Base-by-base conservation (phyloP, 2,888 invertebrate species). In the Theretra japonica region DNA sequence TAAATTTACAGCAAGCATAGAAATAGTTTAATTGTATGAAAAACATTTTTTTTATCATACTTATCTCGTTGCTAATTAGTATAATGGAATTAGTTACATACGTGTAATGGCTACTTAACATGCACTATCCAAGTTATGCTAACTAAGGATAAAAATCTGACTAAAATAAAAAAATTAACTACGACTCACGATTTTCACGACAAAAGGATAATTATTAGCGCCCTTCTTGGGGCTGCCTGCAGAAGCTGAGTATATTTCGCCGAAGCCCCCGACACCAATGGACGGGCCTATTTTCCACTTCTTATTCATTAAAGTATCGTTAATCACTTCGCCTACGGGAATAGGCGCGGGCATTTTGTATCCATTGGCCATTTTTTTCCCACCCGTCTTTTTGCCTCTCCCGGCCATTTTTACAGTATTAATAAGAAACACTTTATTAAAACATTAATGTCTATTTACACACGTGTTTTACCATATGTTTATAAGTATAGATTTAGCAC, bases 221-320 rank as follows among this genome's bases (percentile, higher is more conserved):
- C 91, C 91, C 73, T 95, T 95, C 1, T 94, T 88, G 0, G 94
- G 89, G 50, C 95, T 95, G 28, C 91, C 90, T 72, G 95, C 95
- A 89, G 96, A 96, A 59, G 98, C 98, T 0, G 97, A 96, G 88
- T 99, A 99, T 81, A 99, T 98, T 88, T 98, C 97, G 0, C 99
- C 99, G 88, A 99, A 99, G 17, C 99, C 99, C 0, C 99, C 99
- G 72, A 96, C 95, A 0, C 99, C 99, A 74, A 99, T 98, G 0
- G 98, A 97, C 19, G 96, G 95, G 0, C 98, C 98, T 73, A 99
- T 95, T 77, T 96, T 96, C 99, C 99, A 99, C 86, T 96, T 95
- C 76, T 96, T 96, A 86, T 98, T 98, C 17, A 93, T 88, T 50
- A 97, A 88, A 57, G 84, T 87, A 90, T 99, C 98, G 57, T 95